Conservation (phyloP, 1,140 invertebrate genomes). For the Saccostrea glomerata region DNA sequence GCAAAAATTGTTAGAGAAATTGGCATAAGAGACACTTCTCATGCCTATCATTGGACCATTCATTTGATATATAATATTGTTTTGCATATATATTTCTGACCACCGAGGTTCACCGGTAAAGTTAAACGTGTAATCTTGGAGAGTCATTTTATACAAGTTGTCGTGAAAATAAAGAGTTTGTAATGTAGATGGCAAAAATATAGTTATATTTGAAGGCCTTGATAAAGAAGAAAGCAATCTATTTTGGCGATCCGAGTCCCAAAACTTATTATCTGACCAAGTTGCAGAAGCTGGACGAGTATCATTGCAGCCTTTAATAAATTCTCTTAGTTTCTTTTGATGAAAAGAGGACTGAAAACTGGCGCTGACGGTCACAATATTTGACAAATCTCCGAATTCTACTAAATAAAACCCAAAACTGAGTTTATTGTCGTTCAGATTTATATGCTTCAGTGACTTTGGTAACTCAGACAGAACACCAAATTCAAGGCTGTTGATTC, state of each 20-base stretch:
- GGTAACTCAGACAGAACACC: conserved; percentile 7
- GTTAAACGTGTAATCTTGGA: background rate
- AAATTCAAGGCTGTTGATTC: background rate
- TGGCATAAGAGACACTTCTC: background rate
- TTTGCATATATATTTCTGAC: background rate
- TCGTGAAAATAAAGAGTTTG: background rate
- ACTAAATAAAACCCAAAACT: conserved; percentile 25
- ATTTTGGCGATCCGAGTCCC: no score
- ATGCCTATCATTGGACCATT: background rate
- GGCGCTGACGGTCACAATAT: background rate
- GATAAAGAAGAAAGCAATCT: no score
- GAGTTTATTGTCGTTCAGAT: background rate
- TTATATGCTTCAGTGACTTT: background rate
- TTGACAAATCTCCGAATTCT: background rate
- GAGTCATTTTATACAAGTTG: background rate
- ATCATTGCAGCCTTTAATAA: background rate
- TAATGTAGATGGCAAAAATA: background rate
- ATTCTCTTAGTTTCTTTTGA: background rate
- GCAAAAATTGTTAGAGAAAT: background rate
- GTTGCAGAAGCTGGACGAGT: no score
- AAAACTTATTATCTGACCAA: no score
- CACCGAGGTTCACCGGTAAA: background rate
- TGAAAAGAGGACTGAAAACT: background rate
- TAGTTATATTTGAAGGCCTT: background rate
- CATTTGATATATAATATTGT: background rate